phyloP scores from a whole-genome alignment of 2,888 invertebrate genomes.

The Zaprionus lineosus region DNA sequence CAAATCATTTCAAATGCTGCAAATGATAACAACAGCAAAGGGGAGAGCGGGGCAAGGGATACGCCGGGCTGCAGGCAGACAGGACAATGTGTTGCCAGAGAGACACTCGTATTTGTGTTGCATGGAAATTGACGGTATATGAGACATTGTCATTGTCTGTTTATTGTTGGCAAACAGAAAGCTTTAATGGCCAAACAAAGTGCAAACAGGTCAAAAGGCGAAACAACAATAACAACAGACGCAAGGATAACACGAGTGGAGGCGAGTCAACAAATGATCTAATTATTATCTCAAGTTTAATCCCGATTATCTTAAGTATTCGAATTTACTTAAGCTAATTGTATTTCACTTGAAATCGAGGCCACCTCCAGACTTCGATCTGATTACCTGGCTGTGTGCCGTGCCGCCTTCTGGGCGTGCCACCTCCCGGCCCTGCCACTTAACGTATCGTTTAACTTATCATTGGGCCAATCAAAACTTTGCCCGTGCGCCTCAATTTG shows the following conservation, averaged over 20 bases:
- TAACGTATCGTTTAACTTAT: conserved; percentile 65
- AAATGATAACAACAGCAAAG: conserved; percentile 64
- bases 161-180: conserved; percentile 3
- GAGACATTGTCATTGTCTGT: conserved; percentile 22
- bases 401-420: conserved; percentile 40
- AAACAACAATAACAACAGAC: conserved; percentile 22
- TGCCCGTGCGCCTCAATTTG: conserved; percentile 71
- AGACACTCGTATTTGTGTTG: conserved; percentile 14
- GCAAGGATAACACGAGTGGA: conserved; percentile 6
- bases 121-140: conserved; percentile 22
- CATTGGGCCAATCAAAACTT: conserved; percentile 72
- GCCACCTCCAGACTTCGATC: too few relatives aligned
- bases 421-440: conserved; percentile 30
- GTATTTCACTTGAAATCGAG: too few relatives aligned
- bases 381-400: too few relatives aligned
- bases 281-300: neutral
- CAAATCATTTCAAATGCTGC: conserved; percentile 80
- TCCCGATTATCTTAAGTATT: neutral
- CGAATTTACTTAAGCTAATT: neutral
- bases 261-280: neutral
- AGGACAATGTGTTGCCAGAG: conserved; percentile 51
- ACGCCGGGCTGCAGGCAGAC: conserved; percentile 51
- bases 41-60: conserved; percentile 23
- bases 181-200: conserved; percentile 17
- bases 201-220: neutral